These are phyloP conservation scores for Notechis scutatus DNA, from an alignment of 2,113 vertebrate genomes.

Conservation along the genomic window DNA sequence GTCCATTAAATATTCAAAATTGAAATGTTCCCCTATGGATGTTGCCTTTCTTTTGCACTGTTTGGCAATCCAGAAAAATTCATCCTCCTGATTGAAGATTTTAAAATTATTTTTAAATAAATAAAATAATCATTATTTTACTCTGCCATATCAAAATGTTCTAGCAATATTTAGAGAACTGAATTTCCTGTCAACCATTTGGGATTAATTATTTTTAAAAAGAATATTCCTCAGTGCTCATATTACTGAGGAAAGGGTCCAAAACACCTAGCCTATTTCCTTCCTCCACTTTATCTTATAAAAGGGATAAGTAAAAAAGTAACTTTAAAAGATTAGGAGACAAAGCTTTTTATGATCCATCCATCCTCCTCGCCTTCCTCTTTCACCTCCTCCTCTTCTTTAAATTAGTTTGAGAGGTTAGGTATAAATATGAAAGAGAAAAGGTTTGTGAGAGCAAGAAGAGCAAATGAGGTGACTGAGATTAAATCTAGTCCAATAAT, in stretches of 20 bases:
- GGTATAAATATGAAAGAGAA: neutral
- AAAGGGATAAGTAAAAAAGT: neutral
- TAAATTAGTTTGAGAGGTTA: neutral
- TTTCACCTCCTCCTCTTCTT: neutral
- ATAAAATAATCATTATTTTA: neutral
- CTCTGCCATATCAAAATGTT: neutral
- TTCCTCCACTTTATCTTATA: neutral
- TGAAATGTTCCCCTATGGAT: slow-evolving; percentile 1
- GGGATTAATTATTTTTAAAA: neutral
- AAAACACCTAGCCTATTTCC: neutral
- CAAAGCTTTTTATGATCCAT: neutral
- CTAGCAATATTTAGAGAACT: neutral
- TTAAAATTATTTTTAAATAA: neutral
- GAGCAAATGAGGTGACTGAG: neutral
- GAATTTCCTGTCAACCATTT: neutral
- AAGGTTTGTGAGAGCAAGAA: neutral
- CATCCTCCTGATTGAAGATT: neutral
- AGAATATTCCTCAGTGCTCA: neutral
- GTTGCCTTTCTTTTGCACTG: neutral
- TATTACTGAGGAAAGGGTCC: neutral
- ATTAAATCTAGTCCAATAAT: neutral
- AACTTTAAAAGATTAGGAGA: neutral
- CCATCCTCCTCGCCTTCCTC: neutral
- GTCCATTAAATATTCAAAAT: neutral
- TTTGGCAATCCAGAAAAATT: neutral